Evolutionary conservation across 2,888 invertebrate genomes (phyloP), one percentile per base, ranked within the genome.

Genomic region (Thymelicus sylvestris): DNA sequence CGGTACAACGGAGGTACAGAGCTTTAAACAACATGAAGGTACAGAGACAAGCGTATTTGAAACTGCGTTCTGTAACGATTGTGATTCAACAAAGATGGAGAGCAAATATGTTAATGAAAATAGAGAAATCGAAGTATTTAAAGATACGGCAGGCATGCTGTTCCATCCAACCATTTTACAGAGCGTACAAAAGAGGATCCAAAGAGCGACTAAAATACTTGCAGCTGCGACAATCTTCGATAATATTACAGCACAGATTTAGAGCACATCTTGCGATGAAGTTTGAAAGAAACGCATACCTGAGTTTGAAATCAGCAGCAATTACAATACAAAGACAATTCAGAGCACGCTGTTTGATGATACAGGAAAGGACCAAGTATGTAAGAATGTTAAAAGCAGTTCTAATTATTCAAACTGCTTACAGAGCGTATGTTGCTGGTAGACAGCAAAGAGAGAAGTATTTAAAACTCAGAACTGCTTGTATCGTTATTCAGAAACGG

Each of bases 151-250:
- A 82, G 63, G 85, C 94, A 0, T 86, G 84, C 62, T 74, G 84
- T 31, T 69, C 77, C 7, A 89, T 95, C 60, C 95, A 95, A 79
- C 83, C 79, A 70, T 80, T 78, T 60, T 95, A 89, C 74, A 86
- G 84, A 79, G 84, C 87, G 0, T 83, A 81, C 71, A 74, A 76
- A 66, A 66, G 74, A 39, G 89, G 80, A 73, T 86, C 77, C 68
- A 77, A 75, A 39, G 80, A 87, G 73, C 84, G 88, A 55, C 75
- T 81, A 57, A 72, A 81, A 19, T 94, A 86, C 77, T 74, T 90
- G 39, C 70, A 81, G 66, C 71, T 87, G 31, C 91, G 84, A 75
- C 65, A 74, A 4, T 76, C 88, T 0, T 74, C 83, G 19, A 62
- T 84, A 15, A 67, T 73, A 6, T 65, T 93, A 38, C 94, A 94